These are phyloP conservation scores for Setophaga kirtlandii DNA, from an alignment of 2,113 vertebrate species.

Conservation along the genomic window DNA sequence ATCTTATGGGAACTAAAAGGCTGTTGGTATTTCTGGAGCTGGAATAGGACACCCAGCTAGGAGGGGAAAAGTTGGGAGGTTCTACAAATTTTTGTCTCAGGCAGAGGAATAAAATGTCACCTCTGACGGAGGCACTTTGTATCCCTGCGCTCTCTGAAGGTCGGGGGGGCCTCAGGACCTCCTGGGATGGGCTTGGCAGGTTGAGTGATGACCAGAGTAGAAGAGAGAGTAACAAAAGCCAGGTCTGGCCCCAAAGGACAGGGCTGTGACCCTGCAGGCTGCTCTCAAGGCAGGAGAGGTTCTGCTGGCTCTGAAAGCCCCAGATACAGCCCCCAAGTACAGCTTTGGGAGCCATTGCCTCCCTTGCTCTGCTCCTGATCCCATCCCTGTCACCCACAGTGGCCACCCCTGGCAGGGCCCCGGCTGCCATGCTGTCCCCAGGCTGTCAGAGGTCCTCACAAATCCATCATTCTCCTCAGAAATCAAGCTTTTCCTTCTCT, in stretches of 20 bases:
- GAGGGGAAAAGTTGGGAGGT: fast-evolving
- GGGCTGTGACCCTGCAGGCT: background rate
- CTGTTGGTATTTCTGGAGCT: background rate
- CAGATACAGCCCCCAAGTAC: background rate
- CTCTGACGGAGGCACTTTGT: background rate
- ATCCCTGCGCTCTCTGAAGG: background rate
- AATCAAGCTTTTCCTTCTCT: background rate
- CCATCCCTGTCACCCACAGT: background rate
- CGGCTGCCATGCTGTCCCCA: fast-evolving
- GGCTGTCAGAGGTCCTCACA: background rate
- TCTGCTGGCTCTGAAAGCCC: background rate
- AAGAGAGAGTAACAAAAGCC: background rate
- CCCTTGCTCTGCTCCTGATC: background rate
- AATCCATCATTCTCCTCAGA: background rate
- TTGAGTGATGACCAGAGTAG: background rate
- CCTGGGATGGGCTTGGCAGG: too few relatives aligned
- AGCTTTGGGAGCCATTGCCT: background rate
- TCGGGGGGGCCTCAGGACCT: background rate
- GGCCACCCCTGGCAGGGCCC: background rate
- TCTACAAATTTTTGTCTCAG: background rate
- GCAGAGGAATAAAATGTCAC: background rate
- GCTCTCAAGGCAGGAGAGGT: background rate
- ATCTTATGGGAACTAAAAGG: background rate
- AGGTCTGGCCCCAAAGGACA: background rate
- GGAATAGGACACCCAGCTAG: background rate